Evolutionary conservation across 2,888 invertebrate genomes (phyloP).

Genomic region (Lamellibrachia satsuma): DNA sequence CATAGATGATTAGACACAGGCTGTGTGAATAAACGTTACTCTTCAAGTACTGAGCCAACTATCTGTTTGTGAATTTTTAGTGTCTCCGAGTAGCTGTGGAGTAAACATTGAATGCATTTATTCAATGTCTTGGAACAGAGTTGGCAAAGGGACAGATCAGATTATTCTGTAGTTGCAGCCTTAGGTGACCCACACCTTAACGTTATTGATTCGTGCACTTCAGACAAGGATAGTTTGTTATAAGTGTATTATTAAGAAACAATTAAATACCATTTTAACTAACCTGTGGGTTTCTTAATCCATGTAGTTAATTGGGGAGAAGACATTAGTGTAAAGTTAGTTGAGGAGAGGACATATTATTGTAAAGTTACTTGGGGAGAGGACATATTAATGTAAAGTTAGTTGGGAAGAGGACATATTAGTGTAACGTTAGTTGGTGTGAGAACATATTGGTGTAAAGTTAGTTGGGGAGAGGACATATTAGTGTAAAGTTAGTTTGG

Average conservation of each 20-base stretch:
- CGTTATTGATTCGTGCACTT: background rate
- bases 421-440: no score
- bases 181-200: background rate
- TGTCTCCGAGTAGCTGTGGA: background rate
- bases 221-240: background rate
- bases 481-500: no score
- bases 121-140: background rate
- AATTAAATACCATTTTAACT: background rate
- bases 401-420: no score
- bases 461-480: no score
- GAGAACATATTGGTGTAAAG: no score
- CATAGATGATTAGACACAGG: background rate
- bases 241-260: background rate
- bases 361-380: no score
- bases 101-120: background rate
- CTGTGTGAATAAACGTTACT: background rate
- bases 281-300: background rate
- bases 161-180: background rate
- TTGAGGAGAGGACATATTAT: no score
- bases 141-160: background rate
- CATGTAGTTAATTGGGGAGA: background rate
- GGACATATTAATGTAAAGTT: no score
- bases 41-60: background rate
- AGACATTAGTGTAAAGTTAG: no score
- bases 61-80: conserved; percentile 6